phyloP scores from a whole-genome alignment of 2,797 vertebrate genomes.

The Taeniopygia guttata region DNA sequence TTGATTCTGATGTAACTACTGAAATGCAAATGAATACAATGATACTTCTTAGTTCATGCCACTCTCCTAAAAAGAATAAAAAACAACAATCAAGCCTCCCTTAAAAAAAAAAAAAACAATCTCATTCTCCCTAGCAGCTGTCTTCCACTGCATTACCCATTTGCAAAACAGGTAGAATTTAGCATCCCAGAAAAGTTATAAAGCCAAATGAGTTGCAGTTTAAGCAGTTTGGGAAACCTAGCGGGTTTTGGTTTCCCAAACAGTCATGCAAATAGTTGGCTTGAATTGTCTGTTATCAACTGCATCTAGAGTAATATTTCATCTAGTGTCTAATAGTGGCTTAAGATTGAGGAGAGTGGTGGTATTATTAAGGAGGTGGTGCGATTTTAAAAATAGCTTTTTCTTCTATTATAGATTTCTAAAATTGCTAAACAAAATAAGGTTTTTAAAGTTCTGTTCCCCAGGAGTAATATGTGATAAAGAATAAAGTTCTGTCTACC shows the following conservation, averaged over 20 bases:
- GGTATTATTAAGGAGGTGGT: not conserved
- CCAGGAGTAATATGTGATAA: not conserved
- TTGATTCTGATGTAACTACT: not conserved
- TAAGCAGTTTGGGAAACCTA: not conserved
- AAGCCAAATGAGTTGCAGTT: not conserved
- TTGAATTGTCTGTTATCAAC: not conserved
- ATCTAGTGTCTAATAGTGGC: not conserved
- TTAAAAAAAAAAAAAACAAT: not conserved
- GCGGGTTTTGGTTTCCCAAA: not conserved
- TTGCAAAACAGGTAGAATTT: not conserved
- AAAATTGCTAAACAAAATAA: not conserved
- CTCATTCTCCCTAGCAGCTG: not conserved
- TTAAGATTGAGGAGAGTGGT: not conserved
- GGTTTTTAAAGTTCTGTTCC: not conserved
- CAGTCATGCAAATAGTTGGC: not conserved
- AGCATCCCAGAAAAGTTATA: not conserved
- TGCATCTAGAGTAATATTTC: not conserved
- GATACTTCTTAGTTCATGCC: not conserved
- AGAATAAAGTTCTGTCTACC: not conserved
- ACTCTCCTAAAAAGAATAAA: not conserved
- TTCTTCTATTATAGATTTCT: not conserved
- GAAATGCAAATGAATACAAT: not conserved
- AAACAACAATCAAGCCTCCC: too few species aligned
- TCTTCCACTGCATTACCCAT: not conserved
- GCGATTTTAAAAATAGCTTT: rapidly evolving